Base-by-base conservation (phyloP, 92 coral and sea anemone genomes). In the Epizoanthus ramosus region DNA sequence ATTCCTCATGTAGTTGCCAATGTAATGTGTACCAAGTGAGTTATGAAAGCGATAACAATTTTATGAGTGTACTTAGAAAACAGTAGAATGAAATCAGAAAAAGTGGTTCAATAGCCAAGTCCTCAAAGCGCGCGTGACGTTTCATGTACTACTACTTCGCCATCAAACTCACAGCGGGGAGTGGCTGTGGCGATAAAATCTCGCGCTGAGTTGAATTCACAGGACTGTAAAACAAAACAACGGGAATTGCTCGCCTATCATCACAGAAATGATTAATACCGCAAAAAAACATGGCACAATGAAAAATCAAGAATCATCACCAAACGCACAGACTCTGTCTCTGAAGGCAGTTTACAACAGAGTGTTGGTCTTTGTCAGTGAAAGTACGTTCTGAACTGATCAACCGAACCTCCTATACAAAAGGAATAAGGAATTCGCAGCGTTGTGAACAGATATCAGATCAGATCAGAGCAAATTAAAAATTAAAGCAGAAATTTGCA, bases 1-100 rank as follows among this genome's bases (percentile, higher is more conserved):
- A 75, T 75, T 75, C 80, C 80, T 75, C 68, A 75, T 75, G 68
- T 33, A 12, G 68, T 28, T 75, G 80, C 35, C 9, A 75, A 58
- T 10, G 25, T 74, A 18, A 41, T 25, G 80, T 58, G 68, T 17
- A 52, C 33, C 18, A 58, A 58, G 71, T 21, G 8, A 45, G 52
- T 61, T 37, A 77, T 23, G 25, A 39, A 17, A 19, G 45, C 43
- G 71, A 77, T 61, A 41, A 77, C 17, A 61, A 41, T 9, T 59
- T 37, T 9, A 43, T 33, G 70, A 76, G 69, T 39, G 81, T 58
- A 37, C 70, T 59, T 37, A 28, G 8, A 75, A 57, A 75, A 75
- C 81, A 75, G 61, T 14, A n/a, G 33, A 41, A 75, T 57, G 28
- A 57, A 37, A 57, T 7, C n/a, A 57, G 76, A 39, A 57, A 3